Percentiles rank a stretch among this genome's conserved stretches.
These are phyloP conservation scores for Periplaneta americana DNA, from an alignment of 1,140 invertebrate genomes.

Conservation along the genomic window DNA sequence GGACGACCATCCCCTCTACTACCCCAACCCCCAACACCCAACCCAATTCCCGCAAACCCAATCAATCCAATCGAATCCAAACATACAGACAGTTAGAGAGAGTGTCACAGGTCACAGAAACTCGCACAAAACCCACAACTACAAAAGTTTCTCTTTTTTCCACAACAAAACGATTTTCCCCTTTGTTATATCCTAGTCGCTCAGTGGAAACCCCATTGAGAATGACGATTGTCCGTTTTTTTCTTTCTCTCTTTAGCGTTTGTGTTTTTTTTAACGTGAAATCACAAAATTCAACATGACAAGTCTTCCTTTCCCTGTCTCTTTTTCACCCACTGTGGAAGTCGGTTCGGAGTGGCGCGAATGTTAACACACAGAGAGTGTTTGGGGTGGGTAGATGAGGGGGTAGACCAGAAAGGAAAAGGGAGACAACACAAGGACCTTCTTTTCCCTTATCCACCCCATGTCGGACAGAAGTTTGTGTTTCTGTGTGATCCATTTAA, in stretches of 20 bases:
- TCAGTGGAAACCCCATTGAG: neutral
- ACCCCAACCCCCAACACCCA: neutral
- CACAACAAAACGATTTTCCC: neutral
- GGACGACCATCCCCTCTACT: too few relatives aligned
- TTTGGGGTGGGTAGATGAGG: neutral
- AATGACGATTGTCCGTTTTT: conserved; percentile 3
- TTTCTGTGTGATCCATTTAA: neutral
- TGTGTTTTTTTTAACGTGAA: neutral
- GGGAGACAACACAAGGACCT: neutral
- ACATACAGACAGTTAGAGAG: neutral
- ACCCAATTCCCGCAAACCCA: neutral
- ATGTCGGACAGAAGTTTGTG: neutral
- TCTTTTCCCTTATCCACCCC: neutral
- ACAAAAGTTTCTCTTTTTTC: neutral
- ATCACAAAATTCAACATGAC: neutral
- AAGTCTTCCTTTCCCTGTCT: neutral
- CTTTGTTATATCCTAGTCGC: neutral
- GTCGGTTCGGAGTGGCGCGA: neutral
- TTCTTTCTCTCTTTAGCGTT: neutral
- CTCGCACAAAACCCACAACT: neutral
- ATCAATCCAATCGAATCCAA: conserved; percentile 7
- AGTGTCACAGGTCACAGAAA: conserved; percentile 1
- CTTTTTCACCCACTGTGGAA: neutral
- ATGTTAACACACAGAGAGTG: neutral
- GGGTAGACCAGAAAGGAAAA: neutral